These are phyloP conservation scores for Panthera leo DNA, from an alignment of 2,113 vertebrate species.

Conservation along the genomic window DNA sequence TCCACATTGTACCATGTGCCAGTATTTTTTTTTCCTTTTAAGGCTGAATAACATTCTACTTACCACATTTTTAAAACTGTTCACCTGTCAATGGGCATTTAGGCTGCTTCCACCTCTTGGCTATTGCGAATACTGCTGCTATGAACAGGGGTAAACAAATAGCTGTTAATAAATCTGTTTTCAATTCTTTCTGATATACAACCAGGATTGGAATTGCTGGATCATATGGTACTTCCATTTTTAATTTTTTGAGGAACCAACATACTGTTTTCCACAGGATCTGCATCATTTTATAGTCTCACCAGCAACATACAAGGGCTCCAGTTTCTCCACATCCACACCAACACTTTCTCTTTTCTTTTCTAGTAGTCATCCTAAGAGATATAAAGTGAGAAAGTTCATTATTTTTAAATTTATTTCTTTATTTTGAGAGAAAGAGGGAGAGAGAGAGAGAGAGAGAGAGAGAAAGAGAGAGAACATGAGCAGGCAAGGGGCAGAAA, in stretches of 20 bases:
- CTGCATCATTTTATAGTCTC: background rate
- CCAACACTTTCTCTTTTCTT: background rate
- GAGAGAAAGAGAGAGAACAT: too few relatives aligned
- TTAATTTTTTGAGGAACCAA: too few relatives aligned
- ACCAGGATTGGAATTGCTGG: too few relatives aligned
- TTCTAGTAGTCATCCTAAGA: background rate
- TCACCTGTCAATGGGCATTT: background rate
- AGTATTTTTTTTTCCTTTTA: background rate
- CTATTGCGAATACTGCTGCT: too few relatives aligned
- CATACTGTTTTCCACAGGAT: background rate
- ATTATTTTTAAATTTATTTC: background rate
- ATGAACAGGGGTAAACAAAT: too few relatives aligned
- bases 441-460: too few relatives aligned
- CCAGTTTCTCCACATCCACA: background rate
- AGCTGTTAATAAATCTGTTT: too few relatives aligned
- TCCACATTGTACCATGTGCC: background rate
- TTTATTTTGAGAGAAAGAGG: too few relatives aligned
- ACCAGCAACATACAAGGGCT: background rate
- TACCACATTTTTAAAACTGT: background rate
- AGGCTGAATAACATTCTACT: background rate
- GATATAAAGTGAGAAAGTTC: background rate
- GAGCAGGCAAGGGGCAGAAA: too few relatives aligned
- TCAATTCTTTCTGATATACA: too few relatives aligned
- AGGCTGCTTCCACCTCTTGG: background rate
- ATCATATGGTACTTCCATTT: too few relatives aligned